Base-by-base conservation (phyloP, 1,140 invertebrate genomes). In the Pentalonia nigronervosa region DNA sequence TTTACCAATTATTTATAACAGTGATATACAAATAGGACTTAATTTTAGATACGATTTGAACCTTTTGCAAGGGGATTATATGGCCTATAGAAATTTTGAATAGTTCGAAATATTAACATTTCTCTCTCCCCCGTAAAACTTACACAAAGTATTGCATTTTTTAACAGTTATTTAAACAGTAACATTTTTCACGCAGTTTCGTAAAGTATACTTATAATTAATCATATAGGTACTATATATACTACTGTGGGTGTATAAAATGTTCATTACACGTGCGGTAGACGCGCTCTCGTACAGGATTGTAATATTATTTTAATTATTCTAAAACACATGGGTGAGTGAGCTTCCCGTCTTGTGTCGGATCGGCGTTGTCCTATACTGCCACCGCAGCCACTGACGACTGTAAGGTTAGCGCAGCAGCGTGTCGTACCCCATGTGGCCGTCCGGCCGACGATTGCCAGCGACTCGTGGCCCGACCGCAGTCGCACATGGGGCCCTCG, bases 401-500 rank as follows among this genome's bases (percentile, higher is more conserved):
- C 41, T 45, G 30, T 47, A 87, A 30, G 23, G 41, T 11, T 25
- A 25, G 87, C n/a, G n/a, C 34, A 34, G 48, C 60, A n/a, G 21
- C 21, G 48, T 60, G 88, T 45, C 47, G 48, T 88, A 88, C 87
- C 88, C 88, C 88, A 90, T 90, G 53, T 90, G 88, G 88, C 34
- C 53, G 88, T 90, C 88, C 88, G 50, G 50, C 36, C 53, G 34
- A 17, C 88, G 53, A 90, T 90, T 90, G 88, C 53, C 50, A 45
- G 53, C 36, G 50, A 41, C 88, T 90, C 88, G 88, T 14, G 53
- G 53, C 88, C 34, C 88, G 88, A 90, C 88, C 88, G 36, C 50
- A 60, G 36, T 36, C 88, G 53, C 88, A 90, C 88, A 90, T 90
- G 88, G 88, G 88, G 34, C 53, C 36, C 17, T 20, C 30, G 9